phyloP scores from a whole-genome alignment of 2,797 vertebrate species.

The Huso huso region DNA sequence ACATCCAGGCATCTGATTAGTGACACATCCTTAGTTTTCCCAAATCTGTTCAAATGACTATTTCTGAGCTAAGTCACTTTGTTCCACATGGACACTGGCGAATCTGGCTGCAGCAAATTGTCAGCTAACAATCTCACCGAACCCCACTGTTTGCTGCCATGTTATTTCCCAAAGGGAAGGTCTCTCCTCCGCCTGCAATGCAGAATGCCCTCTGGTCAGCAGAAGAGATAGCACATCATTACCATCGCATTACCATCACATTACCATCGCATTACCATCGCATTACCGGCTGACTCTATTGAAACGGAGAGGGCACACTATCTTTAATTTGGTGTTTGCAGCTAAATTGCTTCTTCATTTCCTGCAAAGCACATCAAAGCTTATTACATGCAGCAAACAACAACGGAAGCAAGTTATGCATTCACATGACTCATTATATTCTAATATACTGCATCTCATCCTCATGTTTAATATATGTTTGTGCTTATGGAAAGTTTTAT shows the following conservation, averaged over 20 bases:
- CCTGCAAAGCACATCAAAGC: no score
- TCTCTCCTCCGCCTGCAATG: neutral
- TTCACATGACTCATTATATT: neutral
- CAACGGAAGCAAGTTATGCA: neutral
- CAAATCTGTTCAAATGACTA: neutral
- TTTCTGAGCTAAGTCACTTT: constrained; percentile 46
- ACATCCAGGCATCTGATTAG: no score
- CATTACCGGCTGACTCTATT: constrained; percentile 65
- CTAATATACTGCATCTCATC: neutral
- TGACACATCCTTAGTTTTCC: no score
- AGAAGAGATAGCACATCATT: constrained; percentile 57
- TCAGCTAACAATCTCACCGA: constrained; percentile 24
- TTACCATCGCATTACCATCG: constrained; percentile 19
- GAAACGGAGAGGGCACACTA: constrained; percentile 55
- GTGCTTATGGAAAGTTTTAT: neutral
- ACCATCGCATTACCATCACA: constrained; percentile 58
- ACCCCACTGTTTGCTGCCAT: constrained; percentile 28
- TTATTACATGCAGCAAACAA: neutral
- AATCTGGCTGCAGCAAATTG: constrained; percentile 33
- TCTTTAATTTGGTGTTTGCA: constrained; percentile 50
- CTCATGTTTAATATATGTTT: neutral
- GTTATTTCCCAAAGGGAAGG: neutral
- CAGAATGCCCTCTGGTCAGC: constrained; percentile 30
- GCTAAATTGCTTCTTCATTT: neutral
- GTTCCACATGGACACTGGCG: constrained; percentile 17